These are phyloP conservation scores for Ctenosaura bakeri DNA, from an alignment of 2,797 vertebrate genomes.

Conservation along the genomic window DNA sequence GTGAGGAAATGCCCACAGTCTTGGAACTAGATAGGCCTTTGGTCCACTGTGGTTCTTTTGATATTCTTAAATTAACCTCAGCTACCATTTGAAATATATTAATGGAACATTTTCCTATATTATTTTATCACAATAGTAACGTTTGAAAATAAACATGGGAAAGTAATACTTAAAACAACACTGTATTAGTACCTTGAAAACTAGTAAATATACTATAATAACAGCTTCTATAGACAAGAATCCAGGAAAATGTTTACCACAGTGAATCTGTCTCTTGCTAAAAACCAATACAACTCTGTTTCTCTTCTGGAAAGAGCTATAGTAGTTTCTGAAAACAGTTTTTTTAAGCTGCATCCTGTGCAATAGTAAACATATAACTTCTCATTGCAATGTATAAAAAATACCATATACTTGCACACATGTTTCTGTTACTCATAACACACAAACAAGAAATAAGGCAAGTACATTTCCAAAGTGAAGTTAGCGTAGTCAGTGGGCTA, in stretches of 20 bases:
- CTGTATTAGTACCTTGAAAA: background rate
- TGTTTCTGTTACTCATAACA: background rate
- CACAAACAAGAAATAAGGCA: constrained; percentile 26
- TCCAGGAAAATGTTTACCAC: background rate
- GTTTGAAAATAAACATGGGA: constrained; percentile 24
- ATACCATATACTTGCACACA: background rate
- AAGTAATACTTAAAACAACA: background rate
- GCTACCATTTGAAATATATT: background rate
- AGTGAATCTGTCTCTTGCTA: background rate
- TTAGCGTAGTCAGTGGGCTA: constrained; percentile 26
- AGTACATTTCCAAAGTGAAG: constrained; percentile 12
- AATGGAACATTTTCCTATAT: background rate
- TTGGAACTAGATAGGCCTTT: too few species aligned
- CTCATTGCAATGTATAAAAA: background rate
- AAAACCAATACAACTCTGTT: background rate
- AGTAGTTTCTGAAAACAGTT: constrained; percentile 15
- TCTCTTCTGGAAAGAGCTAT: background rate
- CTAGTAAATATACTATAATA: background rate
- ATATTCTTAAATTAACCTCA: too few species aligned
- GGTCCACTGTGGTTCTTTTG: too few species aligned
- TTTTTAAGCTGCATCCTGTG: constrained; percentile 1
- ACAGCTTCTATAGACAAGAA: background rate
- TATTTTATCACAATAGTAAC: background rate
- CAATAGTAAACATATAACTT: background rate
- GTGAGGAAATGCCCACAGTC: too few species aligned